Evolutionary conservation across 2,797 vertebrate genomes (phyloP), one percentile per base, ranked within the genome.

Genomic region (Lutjanus argentimaculatus): DNA sequence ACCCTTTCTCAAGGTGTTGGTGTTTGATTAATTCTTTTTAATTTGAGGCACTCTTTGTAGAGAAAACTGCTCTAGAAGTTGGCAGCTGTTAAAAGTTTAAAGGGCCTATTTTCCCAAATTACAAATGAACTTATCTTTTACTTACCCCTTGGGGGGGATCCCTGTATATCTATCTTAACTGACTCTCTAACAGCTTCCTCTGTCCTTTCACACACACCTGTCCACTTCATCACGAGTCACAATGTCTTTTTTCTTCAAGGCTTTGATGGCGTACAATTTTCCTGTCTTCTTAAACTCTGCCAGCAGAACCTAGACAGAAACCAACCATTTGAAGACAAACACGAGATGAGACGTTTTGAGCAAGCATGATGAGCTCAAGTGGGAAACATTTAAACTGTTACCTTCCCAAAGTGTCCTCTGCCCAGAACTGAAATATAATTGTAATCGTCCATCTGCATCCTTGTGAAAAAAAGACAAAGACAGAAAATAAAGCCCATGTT

Each of bases 171-270:
- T 42, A 11, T 25, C 19, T 45, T 10, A 3, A 15, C 0, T 64
- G 52, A 68, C 43, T 58, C 6, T 30, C 21, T 46, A 42, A 79
- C 51, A 67, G 22, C 19, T 36, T 56, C 11, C n/a, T 16, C 17
- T 49, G 25, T 14, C 61, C 9, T 25, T 58, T 62, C 42, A 74
- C 88, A 17, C 65, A 88, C 67, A 95, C 92, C 98, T 97, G 91
- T 98, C 97, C 79, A 97, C 94, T 90, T 99, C 98, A 21, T 98
- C 97, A 8, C 97, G 95, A 46, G 95, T 96, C 78, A 99, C 95
- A 19, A 98, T 96, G 79, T 98, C 97, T 57, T 96, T 97, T 80
- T 99, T 99, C 96, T 98, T 99, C 93, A 99, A 89, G 1, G 97
- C 97, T 93, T 99, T 99, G 86, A 99, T 94, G 40, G 98, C 97